These are phyloP conservation scores for Nomada flava DNA, from an alignment of 2,888 invertebrate genomes.

Conservation along the genomic window DNA sequence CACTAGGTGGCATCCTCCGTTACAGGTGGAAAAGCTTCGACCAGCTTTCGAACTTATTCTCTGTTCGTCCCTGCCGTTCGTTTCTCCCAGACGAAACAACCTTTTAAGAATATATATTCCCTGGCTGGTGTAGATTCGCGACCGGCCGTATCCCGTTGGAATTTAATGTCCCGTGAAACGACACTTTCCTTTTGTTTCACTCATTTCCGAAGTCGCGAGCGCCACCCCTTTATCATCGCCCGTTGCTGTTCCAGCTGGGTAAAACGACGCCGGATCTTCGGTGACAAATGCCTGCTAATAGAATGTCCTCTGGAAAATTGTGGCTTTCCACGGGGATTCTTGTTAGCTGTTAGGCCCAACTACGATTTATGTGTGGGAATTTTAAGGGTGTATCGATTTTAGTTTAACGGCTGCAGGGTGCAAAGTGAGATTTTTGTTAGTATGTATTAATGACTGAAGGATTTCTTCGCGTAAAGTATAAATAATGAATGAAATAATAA, in stretches of 20 bases:
- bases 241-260: conserved; percentile 21
- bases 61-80: conserved; percentile 33
- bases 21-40: conserved; percentile 6
- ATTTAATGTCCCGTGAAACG: conserved; percentile 71
- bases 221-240: conserved; percentile 53
- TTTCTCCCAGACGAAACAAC: conserved; percentile 39
- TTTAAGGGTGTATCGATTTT: no score
- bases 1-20: conserved; percentile 50
- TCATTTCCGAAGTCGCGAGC: conserved; percentile 26
- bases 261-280: conserved; percentile 17
- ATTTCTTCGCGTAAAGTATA: no score
- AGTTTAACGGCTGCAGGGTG: no score
- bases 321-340: background rate
- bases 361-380: no score
- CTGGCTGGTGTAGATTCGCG: conserved; percentile 30
- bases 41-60: conserved; percentile 24
- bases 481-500: no score
- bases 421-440: no score
- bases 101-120: conserved; percentile 50
- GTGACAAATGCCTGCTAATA: conserved; percentile 40
- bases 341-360: background rate
- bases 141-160: conserved; percentile 42
- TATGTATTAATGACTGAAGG: no score
- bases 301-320: conserved; percentile 34
- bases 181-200: conserved; percentile 47